Evolutionary conservation across 2,888 invertebrate genomes (phyloP), one percentile per base, ranked within the genome.

Genomic region (Acrobeloides nanus): DNA sequence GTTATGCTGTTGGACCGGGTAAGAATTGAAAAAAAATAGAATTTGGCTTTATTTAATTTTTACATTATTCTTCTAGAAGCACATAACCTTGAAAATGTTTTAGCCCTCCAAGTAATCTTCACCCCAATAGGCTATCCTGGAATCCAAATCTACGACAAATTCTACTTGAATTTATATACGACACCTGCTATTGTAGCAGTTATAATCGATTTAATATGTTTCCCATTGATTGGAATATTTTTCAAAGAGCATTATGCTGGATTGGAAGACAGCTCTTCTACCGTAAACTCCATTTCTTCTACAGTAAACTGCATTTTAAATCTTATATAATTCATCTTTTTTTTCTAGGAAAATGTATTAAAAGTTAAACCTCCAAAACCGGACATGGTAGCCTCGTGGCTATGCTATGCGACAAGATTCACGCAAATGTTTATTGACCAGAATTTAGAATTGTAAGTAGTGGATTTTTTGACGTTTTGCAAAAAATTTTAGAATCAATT

Each of bases 61-160:
- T n/a, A n/a, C n/a, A n/a, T n/a, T n/a, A n/a, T n/a, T n/a, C n/a
- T n/a, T n/a, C n/a, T n/a, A n/a, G n/a, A n/a, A n/a, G n/a, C n/a
- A n/a, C n/a, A n/a, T n/a, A n/a, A n/a, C n/a, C n/a, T n/a, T n/a
- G n/a, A n/a, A n/a, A n/a, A n/a, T n/a, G n/a, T n/a, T 35, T 35
- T 4, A 35, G 75, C 66, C 1, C 60, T 75, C 12, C 76, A 76
- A 57, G 68, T 75, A 18, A 59, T 70, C 2, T 59, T 76, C 54
- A 73, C 72, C 1, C 73, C 73, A 2, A 48, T 76, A 8, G 71
- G 72, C 10, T 75, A 67, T 51, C 75, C 75, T 0, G 75, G 75
- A 17, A 57, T 61, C 3, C 51, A 67, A 1, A 18, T 57, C 8
- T 48, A 66, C 33, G 40, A 34, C 4, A 24, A 38, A 1, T 51